Evolutionary conservation across 2,797 vertebrate genomes (phyloP).

Genomic region (Cephalopachus bancanus): DNA sequence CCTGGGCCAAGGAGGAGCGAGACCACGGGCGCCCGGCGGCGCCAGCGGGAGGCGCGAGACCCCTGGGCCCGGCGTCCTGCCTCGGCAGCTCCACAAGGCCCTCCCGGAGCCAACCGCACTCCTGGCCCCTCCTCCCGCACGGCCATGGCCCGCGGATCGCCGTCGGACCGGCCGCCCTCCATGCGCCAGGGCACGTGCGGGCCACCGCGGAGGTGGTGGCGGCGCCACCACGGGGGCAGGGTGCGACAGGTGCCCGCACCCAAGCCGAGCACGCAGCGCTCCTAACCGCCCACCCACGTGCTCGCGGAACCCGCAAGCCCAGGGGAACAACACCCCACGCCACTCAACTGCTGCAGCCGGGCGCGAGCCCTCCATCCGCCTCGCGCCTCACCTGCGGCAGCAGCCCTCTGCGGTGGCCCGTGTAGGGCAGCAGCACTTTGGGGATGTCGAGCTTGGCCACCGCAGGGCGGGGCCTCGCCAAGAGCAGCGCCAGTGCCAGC

Average conservation of each 20-base stretch:
- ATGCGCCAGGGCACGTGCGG: too few relatives aligned
- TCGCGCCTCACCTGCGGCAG: slow-evolving; percentile 96
- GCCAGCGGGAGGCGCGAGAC: too few relatives aligned
- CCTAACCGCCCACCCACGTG: neutral
- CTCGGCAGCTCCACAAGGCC: neutral
- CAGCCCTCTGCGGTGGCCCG: slow-evolving; percentile 95
- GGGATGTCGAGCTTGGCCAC: slow-evolving; percentile 95
- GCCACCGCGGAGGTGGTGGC: too few relatives aligned
- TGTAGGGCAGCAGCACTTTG: slow-evolving; percentile 95
- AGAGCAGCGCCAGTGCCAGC: slow-evolving; percentile 31
- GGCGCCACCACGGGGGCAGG: rapidly evolving
- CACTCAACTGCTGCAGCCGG: neutral
- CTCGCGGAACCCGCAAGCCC: too few relatives aligned
- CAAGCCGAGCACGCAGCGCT: neutral
- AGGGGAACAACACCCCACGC: too few relatives aligned
- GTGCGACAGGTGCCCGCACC: neutral
- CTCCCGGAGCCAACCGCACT: too few relatives aligned
- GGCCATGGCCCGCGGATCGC: rapidly evolving
- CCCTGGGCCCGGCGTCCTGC: neutral
- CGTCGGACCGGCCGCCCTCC: neutral
- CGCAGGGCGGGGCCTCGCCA: slow-evolving; percentile 58
- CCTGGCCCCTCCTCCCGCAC: neutral
- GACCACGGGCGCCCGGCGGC: too few relatives aligned
- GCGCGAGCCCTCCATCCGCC: neutral
- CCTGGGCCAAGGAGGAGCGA: too few relatives aligned